Base-by-base conservation (phyloP, 2,888 invertebrate species). In the Isoperla grammatica region DNA sequence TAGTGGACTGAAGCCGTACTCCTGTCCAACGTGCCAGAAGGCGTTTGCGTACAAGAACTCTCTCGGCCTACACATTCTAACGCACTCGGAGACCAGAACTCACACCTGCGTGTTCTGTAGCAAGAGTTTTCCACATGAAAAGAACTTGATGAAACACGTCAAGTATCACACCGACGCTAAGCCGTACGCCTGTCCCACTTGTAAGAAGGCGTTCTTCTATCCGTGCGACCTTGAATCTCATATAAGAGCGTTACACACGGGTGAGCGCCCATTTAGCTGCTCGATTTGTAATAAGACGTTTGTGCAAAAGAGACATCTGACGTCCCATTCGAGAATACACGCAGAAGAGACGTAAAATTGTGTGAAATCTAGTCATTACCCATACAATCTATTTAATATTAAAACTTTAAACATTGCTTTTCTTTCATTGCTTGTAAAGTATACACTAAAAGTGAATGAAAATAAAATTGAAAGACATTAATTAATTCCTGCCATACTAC, bases 1-100 rank as follows among this genome's bases (percentile, higher is more conserved):
- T 12, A 12, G 42, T 8, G 19, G n/a, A 11, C 17, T 13, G 2
- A 19, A 9, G 9, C 45, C 19, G 15, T 19, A 45, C 45, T 45
- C 17, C n/a, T 45, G 15, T 45, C 17, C 45, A 4, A 9, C 15
- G 9, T 45, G 17, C 45, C 12, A 19, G 35, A 50, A 50, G 17
- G n/a, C 50, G 15, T 50, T 50, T 29, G 50, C 50, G 4, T 50
- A 50, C 37, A 29, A 50, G 50, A 50, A 50, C 50, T 50, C 50
- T 5, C 50, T 50, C 8, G 23, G 35, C 15, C 37, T 50, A 15
- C 50, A 50, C 50, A 19, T 50, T n/a, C 35, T 13, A 8, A 35
- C 13, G 17, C 50, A 50, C 35, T 15, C 35, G 35, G 35, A 29
- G 15, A 15, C 13, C 13, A 29, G 35, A 11, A n/a, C 13, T 9